Percentiles rank a stretch among this genome's conserved stretches.
Evolutionary conservation across 2,113 vertebrate genomes (phyloP).

Genomic region (Sakesphorus luctuosus): DNA sequence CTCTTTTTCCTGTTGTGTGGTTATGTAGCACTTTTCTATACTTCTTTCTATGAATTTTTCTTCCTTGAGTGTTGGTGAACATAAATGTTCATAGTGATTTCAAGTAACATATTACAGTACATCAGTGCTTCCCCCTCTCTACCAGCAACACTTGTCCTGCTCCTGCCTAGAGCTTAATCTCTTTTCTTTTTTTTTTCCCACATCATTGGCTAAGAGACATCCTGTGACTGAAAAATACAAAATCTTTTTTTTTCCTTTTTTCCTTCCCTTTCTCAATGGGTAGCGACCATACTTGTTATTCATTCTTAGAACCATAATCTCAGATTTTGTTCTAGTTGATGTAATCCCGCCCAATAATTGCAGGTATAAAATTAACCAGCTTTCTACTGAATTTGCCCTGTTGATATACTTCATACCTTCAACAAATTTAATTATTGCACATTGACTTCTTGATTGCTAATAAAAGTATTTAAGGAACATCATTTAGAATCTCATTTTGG

Average conservation of each 20-base stretch:
- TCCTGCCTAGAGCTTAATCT: background rate
- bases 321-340: background rate
- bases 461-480: background rate
- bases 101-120: background rate
- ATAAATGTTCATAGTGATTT: background rate
- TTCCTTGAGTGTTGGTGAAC: background rate
- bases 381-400: background rate
- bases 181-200: background rate
- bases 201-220: background rate
- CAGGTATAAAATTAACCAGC: background rate
- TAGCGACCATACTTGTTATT: background rate
- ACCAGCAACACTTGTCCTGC: background rate
- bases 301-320: background rate
- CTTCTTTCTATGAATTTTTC: background rate
- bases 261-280: background rate
- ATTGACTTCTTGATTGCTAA: background rate
- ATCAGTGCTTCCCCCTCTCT: background rate
- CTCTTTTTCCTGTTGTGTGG: background rate
- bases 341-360: background rate
- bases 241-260: background rate
- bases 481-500: background rate
- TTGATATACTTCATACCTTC: background rate
- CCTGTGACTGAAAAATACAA: background rate
- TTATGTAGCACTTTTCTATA: background rate
- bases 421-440: background rate